Base-by-base conservation (phyloP, 1,140 invertebrate genomes). In the Plectrocnemia conspersa region DNA sequence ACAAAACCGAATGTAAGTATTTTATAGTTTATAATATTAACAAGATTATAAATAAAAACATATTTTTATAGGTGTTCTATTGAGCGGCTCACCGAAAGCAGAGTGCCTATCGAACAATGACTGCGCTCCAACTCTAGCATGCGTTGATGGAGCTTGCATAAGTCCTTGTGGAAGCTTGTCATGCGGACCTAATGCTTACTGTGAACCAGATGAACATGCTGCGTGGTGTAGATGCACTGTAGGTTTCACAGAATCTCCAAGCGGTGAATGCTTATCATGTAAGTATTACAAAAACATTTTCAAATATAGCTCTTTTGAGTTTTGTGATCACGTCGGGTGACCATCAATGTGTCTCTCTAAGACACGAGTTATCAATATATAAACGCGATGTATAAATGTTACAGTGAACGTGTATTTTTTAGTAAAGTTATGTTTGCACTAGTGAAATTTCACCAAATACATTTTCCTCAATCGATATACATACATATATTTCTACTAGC, bases 141-240 rank as follows among this genome's bases (percentile, higher is more conserved):
- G 91, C 65, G 73, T 84, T 3, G 79, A 86, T 36, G 84, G 83
- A 4, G 82, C 78, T 38, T 93, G 89, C 67, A 69, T 86, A 3
- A 91, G 91, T 70, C 90, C 91, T 3, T 95, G 91, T 60, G 76
- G 78, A 18, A 79, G 76, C 35, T 72, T 92, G 32, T 79, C 83
- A 5, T 95, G 91, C 66, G 89, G 90, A 18, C 72, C 81, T 0
- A 89, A 93, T 73, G 86, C 91, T 3, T 85, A 85, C 63, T 95
- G 91, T 68, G 88, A 91, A 72, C 82, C 89, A 0, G 85, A 91
- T 56, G 86, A 91, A 62, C 91, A 95, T 67, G 86, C 86, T 1
- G 88, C 89, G 2, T 89, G 86, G 84, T 95, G 91, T 67, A 79
- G 86, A 56, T 95, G 91, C 66, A 78, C 82, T 40, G 81, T 88